Conservation (phyloP, 2,797 vertebrate species). For the Takifugu ocellatus region DNA sequence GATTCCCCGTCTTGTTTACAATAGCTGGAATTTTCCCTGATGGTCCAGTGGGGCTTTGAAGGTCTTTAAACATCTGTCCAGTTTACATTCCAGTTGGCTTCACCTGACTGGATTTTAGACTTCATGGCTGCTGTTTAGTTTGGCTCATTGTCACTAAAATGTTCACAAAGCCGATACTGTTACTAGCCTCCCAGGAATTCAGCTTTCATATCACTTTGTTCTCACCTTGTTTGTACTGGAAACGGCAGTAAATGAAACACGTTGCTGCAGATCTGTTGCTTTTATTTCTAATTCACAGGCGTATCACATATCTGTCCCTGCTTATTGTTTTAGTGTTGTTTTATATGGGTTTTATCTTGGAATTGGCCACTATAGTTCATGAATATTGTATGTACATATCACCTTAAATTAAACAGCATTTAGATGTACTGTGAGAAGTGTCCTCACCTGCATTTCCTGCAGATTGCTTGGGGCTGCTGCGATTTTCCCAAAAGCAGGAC, state of each 20-base stretch:
- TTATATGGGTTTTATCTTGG: no score
- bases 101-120: conserved; percentile 29
- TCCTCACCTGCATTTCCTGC: conserved; percentile 74
- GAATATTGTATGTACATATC: no score
- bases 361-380: no score
- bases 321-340: no score
- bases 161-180: conserved; percentile 6
- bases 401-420: no score
- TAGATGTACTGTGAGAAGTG: not conserved
- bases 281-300: no score
- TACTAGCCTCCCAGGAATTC: conserved; percentile 1
- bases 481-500: conserved; percentile 48
- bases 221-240: no score
- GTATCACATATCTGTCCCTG: no score
- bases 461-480: conserved; percentile 42
- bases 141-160: conserved; percentile 14
- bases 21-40: conserved; percentile 53
- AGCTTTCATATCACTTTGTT: not conserved
- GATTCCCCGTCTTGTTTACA: conserved; percentile 50
- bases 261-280: no score
- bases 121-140: conserved; percentile 4
- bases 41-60: conserved; percentile 39
- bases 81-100: conserved; percentile 47
- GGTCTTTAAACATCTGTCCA: conserved; percentile 43
- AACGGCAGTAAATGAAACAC: no score